A percentile compares a stretch with the other conserved stretches of the same genome.
These are phyloP conservation scores for Enteromius treurensis DNA, from an alignment of 2,797 vertebrate genomes.

Conservation along the genomic window DNA sequence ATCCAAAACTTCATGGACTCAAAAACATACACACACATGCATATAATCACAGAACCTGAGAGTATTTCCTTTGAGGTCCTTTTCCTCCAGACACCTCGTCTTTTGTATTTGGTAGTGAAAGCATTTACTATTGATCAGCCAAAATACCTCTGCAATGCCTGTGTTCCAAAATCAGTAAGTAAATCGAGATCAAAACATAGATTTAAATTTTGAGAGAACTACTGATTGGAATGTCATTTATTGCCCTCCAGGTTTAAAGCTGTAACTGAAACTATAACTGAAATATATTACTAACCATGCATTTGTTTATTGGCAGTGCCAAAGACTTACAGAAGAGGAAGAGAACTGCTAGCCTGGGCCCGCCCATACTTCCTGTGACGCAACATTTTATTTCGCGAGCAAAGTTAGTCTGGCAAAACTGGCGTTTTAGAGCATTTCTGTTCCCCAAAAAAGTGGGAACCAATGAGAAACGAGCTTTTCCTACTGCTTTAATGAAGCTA, in stretches of 20 bases:
- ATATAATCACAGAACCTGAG: background rate
- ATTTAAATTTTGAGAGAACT: background rate
- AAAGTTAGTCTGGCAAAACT: no score
- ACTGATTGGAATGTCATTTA: background rate
- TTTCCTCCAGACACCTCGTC: background rate
- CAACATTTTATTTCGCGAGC: no score
- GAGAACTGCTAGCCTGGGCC: no score
- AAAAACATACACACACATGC: background rate
- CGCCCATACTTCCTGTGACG: no score
- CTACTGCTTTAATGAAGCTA: no score
- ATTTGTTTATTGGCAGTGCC: background rate
- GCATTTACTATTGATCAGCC: background rate
- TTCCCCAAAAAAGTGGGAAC: no score
- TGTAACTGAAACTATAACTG: background rate
- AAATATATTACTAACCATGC: background rate
- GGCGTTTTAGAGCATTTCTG: no score
- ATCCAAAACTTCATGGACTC: slow-evolving; percentile 5
- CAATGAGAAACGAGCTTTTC: no score
- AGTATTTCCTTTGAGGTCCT: background rate
- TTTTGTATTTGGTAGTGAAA: background rate
- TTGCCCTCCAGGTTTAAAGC: background rate
- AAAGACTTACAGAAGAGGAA: background rate
- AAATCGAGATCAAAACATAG: background rate
- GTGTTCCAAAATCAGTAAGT: background rate
- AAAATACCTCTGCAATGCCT: background rate